phyloP scores from a whole-genome alignment of 2,113 vertebrate genomes.

The Python bivittatus region DNA sequence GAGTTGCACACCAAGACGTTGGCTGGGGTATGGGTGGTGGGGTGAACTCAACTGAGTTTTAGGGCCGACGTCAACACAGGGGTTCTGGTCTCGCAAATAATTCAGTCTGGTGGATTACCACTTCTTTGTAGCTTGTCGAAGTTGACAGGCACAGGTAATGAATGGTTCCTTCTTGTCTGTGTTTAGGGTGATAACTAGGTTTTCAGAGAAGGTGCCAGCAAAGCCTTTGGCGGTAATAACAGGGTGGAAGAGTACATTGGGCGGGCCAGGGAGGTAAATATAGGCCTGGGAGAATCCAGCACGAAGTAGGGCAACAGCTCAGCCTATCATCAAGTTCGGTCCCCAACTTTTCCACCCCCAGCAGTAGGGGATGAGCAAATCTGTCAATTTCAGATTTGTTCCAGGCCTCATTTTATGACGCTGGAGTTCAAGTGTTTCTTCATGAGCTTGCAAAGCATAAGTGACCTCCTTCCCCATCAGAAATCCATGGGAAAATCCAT shows the following conservation, averaged over 20 bases:
- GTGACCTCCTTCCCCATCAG: no score
- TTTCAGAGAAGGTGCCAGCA: neutral
- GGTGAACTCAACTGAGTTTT: slow-evolving; percentile 62
- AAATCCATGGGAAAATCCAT: no score
- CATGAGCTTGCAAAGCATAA: neutral
- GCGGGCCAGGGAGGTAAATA: slow-evolving; percentile 3
- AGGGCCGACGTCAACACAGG: slow-evolving; percentile 75
- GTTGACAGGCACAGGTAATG: neutral
- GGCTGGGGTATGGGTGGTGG: slow-evolving; percentile 48
- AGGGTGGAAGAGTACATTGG: neutral
- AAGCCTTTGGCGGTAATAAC: accelerated
- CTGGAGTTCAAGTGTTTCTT: neutral
- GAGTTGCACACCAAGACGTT: slow-evolving; percentile 66
- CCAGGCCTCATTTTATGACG: neutral
- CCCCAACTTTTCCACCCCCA: neutral
- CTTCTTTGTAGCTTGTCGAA: neutral
- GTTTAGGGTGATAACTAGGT: neutral
- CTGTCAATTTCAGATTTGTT: neutral
- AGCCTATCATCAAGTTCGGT: neutral
- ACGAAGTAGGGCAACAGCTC: neutral
- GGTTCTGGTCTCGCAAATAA: slow-evolving; percentile 58
- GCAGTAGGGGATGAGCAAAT: neutral
- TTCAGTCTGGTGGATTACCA: slow-evolving; percentile 48
- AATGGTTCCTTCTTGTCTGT: neutral
- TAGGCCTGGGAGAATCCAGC: neutral